Evolutionary conservation across 2,113 vertebrate species (phyloP).

Genomic region (Pycnonotus jocosus): DNA sequence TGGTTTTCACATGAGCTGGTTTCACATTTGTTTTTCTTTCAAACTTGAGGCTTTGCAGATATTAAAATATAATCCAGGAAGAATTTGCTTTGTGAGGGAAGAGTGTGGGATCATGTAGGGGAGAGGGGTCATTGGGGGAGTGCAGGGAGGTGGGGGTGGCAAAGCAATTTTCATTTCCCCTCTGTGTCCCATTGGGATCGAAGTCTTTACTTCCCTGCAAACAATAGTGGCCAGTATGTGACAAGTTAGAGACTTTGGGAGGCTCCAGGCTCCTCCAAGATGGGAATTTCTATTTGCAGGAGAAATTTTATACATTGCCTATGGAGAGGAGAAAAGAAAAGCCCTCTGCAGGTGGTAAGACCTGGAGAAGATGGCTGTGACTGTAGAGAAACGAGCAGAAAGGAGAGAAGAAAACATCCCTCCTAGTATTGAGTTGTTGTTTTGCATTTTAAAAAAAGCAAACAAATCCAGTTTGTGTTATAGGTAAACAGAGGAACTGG

Average conservation of each 20-base stretch:
- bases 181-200: neutral
- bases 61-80: slow-evolving; percentile 62
- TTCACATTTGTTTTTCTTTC: slow-evolving; percentile 54
- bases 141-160: neutral
- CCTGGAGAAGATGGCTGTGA: neutral
- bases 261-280: neutral
- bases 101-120: slow-evolving; percentile 4
- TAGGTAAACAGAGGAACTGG: slow-evolving; percentile 48
- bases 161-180: slow-evolving; percentile 45
- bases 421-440: neutral
- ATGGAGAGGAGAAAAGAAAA: neutral
- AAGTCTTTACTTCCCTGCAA: slow-evolving; percentile 24
- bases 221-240: slow-evolving; percentile 7
- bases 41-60: slow-evolving; percentile 54
- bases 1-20: slow-evolving; percentile 9
- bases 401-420: neutral
- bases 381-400: neutral
- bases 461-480: neutral
- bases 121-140: neutral
- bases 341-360: neutral
- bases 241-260: neutral
- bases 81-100: slow-evolving; percentile 43
- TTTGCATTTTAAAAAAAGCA: neutral
- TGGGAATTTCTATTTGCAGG: neutral
- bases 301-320: neutral